These are phyloP conservation scores for Megamerina dolium DNA, from an alignment of 2,888 invertebrate genomes.

Conservation along the genomic window DNA sequence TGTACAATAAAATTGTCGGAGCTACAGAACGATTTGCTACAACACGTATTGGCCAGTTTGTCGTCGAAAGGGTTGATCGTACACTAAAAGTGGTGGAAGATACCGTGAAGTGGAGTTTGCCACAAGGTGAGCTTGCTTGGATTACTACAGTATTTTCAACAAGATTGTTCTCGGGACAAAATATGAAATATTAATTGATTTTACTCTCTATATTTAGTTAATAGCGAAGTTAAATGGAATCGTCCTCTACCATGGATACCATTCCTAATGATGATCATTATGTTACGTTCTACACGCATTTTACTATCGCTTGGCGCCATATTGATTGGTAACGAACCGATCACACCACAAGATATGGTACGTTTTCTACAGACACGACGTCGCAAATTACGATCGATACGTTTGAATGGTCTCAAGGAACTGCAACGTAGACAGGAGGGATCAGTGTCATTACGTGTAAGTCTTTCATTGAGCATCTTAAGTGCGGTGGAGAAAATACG, in stretches of 20 bases:
- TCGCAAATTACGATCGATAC: constrained; percentile 38
- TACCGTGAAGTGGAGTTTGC: constrained; percentile 47
- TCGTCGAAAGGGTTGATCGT: constrained; percentile 35
- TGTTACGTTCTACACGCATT: constrained; percentile 35
- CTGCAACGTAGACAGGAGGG: no score
- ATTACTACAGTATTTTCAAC: background rate
- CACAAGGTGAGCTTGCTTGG: constrained; percentile 30
- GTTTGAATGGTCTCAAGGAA: constrained; percentile 34
- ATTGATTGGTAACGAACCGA: constrained; percentile 37
- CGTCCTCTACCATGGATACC: constrained; percentile 44
- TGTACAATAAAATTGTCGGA: constrained; percentile 26
- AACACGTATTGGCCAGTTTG: constrained; percentile 37
- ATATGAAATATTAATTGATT: background rate
- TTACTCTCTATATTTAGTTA: constrained; percentile 13
- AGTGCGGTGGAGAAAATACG: no score
- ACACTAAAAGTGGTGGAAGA: constrained; percentile 38
- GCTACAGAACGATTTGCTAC: constrained; percentile 36
- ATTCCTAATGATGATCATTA: constrained; percentile 38
- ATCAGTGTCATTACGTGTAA: no score
- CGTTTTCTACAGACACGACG: constrained; percentile 42
- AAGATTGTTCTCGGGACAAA: no score
- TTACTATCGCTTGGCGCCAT: constrained; percentile 35
- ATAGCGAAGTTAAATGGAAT: constrained; percentile 21
- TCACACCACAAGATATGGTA: constrained; percentile 35
- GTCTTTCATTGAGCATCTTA: no score